Evolutionary conservation across 1,140 invertebrate species (phyloP), one percentile per base, ranked within the genome.

Genomic region (Ceratina australensis): DNA sequence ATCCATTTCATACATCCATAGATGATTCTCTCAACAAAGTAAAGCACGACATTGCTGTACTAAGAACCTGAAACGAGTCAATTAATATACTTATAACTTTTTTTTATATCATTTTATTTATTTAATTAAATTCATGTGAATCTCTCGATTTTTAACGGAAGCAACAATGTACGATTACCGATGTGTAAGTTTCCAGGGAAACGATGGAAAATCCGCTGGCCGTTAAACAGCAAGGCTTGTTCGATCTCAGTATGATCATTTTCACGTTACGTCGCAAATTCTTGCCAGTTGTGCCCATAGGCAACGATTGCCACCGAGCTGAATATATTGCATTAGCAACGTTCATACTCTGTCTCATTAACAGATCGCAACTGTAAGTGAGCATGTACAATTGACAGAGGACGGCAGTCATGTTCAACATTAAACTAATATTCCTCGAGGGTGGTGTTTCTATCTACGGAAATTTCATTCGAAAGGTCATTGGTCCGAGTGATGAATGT

Each of bases 121-220:
- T 54, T 54, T 54, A 54, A 16, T 54, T 54, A 5, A n/a, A n/a
- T 54, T 54, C 16, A 16, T n/a, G 13, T 54, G 1, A 16, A 5
- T 54, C 4, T 18, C 52, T 16, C 16, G 3, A 54, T 18, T 18
- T n/a, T 13, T 18, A n/a, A n/a, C 15, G 0, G 8, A n/a, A 10
- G n/a, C 10, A 54, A 16, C 26, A 59, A 26, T 22, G 5, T 59
- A 13, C 20, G 0, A n/a, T 85, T 82, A 82, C 85, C 77, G 33
- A 15, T 47, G 74, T 86, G 8, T 75, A 87, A 0, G 79, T 82
- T 47, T 86, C 73, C 1, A 86, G 60, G 1, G 82, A 78, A 0
- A 87, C 72, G 0, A 82, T 76, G 16, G 81, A 86, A 22, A 86
- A 84, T 24, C 78, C 78, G 5, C 72, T 67, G 10, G 82, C 84